Conservation (phyloP, 1,140 invertebrate genomes). For the Atta colombica region DNA sequence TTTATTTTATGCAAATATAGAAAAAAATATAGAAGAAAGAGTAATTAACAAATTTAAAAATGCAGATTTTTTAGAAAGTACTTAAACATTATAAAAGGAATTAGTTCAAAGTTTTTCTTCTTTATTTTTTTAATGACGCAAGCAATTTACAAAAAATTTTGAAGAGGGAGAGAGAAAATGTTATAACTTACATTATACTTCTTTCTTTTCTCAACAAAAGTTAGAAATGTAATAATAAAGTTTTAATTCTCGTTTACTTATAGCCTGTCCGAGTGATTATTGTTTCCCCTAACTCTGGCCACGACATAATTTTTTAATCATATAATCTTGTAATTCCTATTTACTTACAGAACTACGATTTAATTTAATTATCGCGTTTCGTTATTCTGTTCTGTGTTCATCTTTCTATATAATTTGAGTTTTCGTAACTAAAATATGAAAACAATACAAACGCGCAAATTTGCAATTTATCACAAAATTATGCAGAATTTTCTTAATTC, state of each 20-base stretch:
- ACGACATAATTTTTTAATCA: constrained; percentile 36
- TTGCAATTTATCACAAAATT: background rate
- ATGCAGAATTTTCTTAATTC: constrained; percentile 6
- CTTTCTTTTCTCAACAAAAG: background rate
- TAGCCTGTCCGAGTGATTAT: constrained; percentile 10
- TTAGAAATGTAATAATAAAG: constrained; percentile 15
- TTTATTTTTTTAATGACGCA: background rate
- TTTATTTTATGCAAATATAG: background rate
- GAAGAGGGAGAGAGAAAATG: background rate
- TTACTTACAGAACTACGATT: constrained; percentile 31
- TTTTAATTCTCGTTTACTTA: constrained; percentile 41
- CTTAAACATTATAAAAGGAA: background rate
- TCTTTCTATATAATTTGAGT: background rate
- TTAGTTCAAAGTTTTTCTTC: background rate
- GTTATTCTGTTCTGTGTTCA: constrained; percentile 23
- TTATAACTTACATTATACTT: background rate
- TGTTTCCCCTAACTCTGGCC: background rate
- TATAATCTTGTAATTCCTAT: constrained; percentile 16
- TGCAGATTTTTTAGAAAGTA: background rate
- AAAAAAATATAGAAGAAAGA: background rate
- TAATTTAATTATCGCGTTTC: constrained; percentile 47
- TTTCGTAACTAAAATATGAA: constrained; percentile 22
- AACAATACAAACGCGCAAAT: background rate
- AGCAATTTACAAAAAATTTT: constrained; percentile 7
- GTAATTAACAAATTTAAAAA: background rate